Evolutionary conservation across 1,140 invertebrate species (phyloP).

Genomic region (Drosophila arawakana): DNA sequence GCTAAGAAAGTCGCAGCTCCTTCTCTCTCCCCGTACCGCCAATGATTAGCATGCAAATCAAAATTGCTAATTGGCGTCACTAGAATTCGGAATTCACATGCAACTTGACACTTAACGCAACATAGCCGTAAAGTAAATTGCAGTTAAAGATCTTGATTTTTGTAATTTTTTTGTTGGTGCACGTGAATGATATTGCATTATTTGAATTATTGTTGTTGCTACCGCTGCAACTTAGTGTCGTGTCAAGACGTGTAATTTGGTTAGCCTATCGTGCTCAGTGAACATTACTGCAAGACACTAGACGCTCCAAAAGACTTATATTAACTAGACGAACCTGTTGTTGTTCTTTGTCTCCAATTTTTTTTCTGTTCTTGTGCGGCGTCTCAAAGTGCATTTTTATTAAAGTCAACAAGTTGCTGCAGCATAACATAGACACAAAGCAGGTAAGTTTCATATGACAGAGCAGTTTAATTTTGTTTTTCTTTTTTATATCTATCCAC

Average conservation of each 20-base stretch:
- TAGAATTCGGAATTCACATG: slow-evolving; percentile 19
- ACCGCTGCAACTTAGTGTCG: slow-evolving; percentile 31
- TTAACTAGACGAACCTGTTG: slow-evolving; percentile 62
- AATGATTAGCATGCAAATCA: slow-evolving; percentile 23
- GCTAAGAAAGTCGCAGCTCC: no score
- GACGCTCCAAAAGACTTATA: slow-evolving; percentile 56
- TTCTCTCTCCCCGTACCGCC: neutral
- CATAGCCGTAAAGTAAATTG: slow-evolving; percentile 9
- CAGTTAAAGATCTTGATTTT: slow-evolving; percentile 14
- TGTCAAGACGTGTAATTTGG: slow-evolving; percentile 39
- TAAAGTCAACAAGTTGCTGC: slow-evolving; percentile 81
- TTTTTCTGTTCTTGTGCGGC: slow-evolving; percentile 35
- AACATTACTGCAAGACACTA: slow-evolving; percentile 49
- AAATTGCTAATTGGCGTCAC: slow-evolving; percentile 52
- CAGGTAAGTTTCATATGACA: slow-evolving; percentile 63
- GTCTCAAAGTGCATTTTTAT: slow-evolving; percentile 66
- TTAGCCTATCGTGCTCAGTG: slow-evolving; percentile 48
- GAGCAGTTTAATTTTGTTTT: slow-evolving; percentile 20
- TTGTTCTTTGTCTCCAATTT: neutral
- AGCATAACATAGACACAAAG: slow-evolving; percentile 50
- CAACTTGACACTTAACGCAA: slow-evolving; percentile 26
- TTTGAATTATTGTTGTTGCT: slow-evolving; percentile 18
- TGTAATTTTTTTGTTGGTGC: slow-evolving; percentile 14
- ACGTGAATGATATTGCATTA: slow-evolving; percentile 24
- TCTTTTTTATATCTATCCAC: slow-evolving; percentile 1